Evolutionary conservation across 2,113 vertebrate species (phyloP).

Genomic region (Periophthalmodon schlosseri): DNA sequence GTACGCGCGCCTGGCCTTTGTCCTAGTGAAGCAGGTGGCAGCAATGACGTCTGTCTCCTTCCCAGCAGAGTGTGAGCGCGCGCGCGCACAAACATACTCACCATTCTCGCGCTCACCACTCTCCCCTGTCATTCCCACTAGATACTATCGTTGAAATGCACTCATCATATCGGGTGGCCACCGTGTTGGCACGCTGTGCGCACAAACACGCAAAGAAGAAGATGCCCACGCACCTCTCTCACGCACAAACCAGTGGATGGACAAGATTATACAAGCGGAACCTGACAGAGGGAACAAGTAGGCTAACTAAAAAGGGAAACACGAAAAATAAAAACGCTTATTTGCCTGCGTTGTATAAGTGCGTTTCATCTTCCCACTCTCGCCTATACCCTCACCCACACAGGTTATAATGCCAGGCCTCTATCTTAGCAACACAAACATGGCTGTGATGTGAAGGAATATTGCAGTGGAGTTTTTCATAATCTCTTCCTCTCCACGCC

Average conservation of each 20-base stretch:
- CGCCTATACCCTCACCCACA: slow-evolving; percentile 64
- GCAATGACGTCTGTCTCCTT: slow-evolving; percentile 61
- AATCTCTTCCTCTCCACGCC: slow-evolving; percentile 67
- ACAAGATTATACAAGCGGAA: slow-evolving; percentile 62
- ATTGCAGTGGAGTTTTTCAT: slow-evolving; percentile 68
- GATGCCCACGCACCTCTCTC: slow-evolving; percentile 31
- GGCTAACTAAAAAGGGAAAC: slow-evolving; percentile 58
- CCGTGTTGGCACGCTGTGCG: slow-evolving; percentile 37
- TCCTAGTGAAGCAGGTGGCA: slow-evolving; percentile 65
- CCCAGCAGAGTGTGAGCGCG: slow-evolving; percentile 40
- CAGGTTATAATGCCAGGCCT: slow-evolving; percentile 66
- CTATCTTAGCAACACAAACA: slow-evolving; percentile 64
- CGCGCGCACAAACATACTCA: slow-evolving; percentile 17
- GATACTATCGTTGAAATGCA: slow-evolving; percentile 57
- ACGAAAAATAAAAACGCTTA: slow-evolving; percentile 56
- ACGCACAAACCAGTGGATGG: slow-evolving; percentile 31
- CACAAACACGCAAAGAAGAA: slow-evolving; percentile 22
- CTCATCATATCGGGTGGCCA: slow-evolving; percentile 64
- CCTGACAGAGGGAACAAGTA: slow-evolving; percentile 50
- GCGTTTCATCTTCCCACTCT: slow-evolving; percentile 71
- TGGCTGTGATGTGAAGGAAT: slow-evolving; percentile 59
- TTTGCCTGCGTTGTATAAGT: slow-evolving; percentile 66
- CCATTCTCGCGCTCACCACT: slow-evolving; percentile 25
- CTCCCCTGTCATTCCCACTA: slow-evolving; percentile 57
- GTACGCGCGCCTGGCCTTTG: slow-evolving; percentile 53